These are phyloP conservation scores for Hypsopygia costalis DNA, from an alignment of 2,888 invertebrate genomes.

Conservation along the genomic window DNA sequence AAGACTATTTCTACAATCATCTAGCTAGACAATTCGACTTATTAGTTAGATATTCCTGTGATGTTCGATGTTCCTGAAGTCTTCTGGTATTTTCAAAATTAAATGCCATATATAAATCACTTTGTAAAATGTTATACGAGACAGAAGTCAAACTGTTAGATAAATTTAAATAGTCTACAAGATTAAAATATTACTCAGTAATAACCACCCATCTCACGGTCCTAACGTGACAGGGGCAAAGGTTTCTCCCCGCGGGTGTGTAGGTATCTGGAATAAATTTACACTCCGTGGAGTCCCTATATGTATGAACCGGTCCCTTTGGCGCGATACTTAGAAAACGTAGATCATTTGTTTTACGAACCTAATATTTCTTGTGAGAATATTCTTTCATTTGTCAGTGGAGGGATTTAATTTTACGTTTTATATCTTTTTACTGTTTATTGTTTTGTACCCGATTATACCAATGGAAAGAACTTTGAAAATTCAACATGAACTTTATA, in stretches of 20 bases:
- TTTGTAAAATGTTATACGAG: too few relatives aligned
- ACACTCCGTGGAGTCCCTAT: constrained; percentile 5
- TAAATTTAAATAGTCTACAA: constrained; percentile 4
- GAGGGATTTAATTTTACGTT: too few relatives aligned
- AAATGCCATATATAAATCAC: too few relatives aligned
- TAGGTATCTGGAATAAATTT: constrained; percentile 6
- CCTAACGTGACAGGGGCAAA: constrained; percentile 8
- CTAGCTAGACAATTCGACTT: too few relatives aligned
- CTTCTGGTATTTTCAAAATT: too few relatives aligned
- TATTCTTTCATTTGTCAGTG: background rate
- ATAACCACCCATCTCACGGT: constrained; percentile 5
- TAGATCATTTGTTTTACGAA: constrained; percentile 6
- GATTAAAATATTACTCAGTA: constrained; percentile 11
- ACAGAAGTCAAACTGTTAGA: background rate
- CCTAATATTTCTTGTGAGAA: constrained; percentile 1
- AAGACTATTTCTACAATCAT: too few relatives aligned
- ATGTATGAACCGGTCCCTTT: constrained; percentile 6
- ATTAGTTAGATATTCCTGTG: too few relatives aligned
- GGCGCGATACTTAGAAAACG: constrained; percentile 4
- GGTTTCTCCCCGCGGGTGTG: constrained; percentile 7
- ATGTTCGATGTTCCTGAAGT: too few relatives aligned
- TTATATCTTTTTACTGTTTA: too few relatives aligned
- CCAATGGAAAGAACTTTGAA: too few relatives aligned
- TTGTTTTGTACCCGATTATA: too few relatives aligned
- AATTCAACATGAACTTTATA: too few relatives aligned